Evolutionary conservation across 2,888 invertebrate genomes (phyloP).

Genomic region (Carpatolechia fugitivella): DNA sequence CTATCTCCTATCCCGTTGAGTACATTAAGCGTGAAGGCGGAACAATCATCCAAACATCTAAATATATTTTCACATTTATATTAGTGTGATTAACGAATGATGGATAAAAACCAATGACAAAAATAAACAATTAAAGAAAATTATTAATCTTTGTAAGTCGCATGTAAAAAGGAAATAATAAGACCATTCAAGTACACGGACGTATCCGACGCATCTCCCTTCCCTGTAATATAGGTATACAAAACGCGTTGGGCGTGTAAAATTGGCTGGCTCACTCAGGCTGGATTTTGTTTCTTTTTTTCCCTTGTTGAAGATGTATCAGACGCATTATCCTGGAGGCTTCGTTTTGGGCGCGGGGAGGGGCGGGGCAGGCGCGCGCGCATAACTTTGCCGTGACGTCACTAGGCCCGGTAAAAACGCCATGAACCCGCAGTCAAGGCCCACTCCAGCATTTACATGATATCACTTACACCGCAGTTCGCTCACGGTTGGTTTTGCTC

Average conservation of each 20-base stretch:
- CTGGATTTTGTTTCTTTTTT: conserved; percentile 62
- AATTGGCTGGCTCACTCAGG: conserved; percentile 56
- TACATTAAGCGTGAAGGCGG: no score
- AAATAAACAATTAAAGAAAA: conserved; percentile 30
- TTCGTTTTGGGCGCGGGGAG: conserved; percentile 32
- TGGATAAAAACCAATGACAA: no score
- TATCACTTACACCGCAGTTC: conserved; percentile 44
- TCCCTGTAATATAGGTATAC: conserved; percentile 53
- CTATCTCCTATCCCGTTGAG: no score
- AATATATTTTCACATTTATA: no score
- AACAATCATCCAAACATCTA: no score
- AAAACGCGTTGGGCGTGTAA: conserved; percentile 60
- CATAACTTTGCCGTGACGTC: conserved; percentile 73
- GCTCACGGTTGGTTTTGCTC: conserved; percentile 36
- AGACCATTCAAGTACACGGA: conserved; percentile 29
- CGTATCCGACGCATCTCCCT: conserved; percentile 43
- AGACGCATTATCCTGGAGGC: conserved; percentile 70
- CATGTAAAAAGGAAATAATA: not conserved
- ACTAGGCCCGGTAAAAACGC: conserved; percentile 64
- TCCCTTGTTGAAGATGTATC: conserved; percentile 69
- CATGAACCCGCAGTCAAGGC: conserved; percentile 72
- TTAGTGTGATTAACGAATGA: no score
- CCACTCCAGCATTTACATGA: conserved; percentile 56
- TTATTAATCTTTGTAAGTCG: not conserved
- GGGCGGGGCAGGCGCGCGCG: conserved; percentile 47